Evolutionary conservation across 2,797 vertebrate species (phyloP).

Genomic region (Artibeus lituratus): DNA sequence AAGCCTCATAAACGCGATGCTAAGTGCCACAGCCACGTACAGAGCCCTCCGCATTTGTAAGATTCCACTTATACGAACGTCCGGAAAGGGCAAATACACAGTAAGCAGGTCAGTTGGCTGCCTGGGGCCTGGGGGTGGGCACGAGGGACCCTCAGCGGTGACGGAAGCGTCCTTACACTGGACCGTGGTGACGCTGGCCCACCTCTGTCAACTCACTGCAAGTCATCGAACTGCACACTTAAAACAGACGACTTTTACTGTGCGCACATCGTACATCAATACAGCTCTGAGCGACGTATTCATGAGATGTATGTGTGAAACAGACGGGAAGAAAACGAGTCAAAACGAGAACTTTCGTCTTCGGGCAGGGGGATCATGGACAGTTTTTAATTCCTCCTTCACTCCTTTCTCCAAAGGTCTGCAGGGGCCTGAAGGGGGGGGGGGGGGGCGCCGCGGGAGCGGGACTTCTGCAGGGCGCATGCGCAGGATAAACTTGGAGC

Average conservation of each 20-base stretch:
- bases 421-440: too few species aligned
- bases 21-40: not conserved
- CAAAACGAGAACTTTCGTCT: not conserved
- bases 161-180: too few species aligned
- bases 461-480: too few species aligned
- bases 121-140: not conserved
- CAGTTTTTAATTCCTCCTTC: not conserved
- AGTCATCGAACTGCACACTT: not conserved
- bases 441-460: too few species aligned
- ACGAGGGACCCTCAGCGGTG: not conserved
- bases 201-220: not conserved
- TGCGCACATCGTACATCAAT: not conserved
- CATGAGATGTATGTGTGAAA: not conserved
- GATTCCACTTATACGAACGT: not conserved
- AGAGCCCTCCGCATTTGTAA: rapidly evolving
- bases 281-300: not conserved
- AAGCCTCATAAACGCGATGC: rapidly evolving
- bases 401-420: not conserved
- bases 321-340: not conserved
- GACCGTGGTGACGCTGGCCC: too few species aligned
- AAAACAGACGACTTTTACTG: not conserved
- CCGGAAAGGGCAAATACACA: not conserved
- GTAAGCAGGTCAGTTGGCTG: rapidly evolving
- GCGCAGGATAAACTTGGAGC: too few species aligned
- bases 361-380: not conserved